Evolutionary conservation across 2,797 vertebrate species (phyloP).

Genomic region (Falco concolor): DNA sequence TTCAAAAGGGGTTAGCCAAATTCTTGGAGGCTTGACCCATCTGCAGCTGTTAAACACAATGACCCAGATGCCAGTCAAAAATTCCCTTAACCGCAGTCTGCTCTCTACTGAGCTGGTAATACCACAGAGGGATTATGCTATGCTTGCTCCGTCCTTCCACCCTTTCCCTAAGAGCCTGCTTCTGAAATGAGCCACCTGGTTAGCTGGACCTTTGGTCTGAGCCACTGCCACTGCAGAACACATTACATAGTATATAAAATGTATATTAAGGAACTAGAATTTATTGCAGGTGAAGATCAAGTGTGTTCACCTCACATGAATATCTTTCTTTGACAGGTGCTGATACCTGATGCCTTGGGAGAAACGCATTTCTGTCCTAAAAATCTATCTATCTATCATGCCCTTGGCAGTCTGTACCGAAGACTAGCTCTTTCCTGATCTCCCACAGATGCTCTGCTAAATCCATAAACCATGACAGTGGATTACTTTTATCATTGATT

Average conservation of each 20-base stretch:
- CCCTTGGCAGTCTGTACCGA: neutral
- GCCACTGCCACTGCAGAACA: neutral
- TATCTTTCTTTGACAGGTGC: neutral
- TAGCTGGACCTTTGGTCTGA: neutral
- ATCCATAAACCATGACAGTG: constrained; percentile 46
- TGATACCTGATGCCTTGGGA: neutral
- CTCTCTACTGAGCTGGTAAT: neutral
- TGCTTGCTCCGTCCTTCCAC: neutral
- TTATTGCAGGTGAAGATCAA: neutral
- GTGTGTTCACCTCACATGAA: neutral
- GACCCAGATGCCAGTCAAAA: constrained; percentile 26
- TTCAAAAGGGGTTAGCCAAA: neutral
- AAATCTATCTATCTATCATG: neutral
- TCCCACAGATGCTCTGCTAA: constrained; percentile 8
- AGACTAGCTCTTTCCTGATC: constrained; percentile 13
- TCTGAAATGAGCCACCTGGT: neutral
- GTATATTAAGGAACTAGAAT: neutral
- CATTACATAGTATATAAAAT: neutral
- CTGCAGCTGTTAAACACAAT: constrained; percentile 53
- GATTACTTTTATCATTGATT: constrained; percentile 62
- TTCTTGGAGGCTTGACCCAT: constrained; percentile 12
- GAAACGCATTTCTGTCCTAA: neutral
- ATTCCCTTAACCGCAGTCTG: neutral
- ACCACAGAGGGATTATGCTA: neutral
- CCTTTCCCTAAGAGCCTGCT: neutral